Base-by-base conservation (phyloP, 1,140 invertebrate species). In the Anagrus nilaparvatae region DNA sequence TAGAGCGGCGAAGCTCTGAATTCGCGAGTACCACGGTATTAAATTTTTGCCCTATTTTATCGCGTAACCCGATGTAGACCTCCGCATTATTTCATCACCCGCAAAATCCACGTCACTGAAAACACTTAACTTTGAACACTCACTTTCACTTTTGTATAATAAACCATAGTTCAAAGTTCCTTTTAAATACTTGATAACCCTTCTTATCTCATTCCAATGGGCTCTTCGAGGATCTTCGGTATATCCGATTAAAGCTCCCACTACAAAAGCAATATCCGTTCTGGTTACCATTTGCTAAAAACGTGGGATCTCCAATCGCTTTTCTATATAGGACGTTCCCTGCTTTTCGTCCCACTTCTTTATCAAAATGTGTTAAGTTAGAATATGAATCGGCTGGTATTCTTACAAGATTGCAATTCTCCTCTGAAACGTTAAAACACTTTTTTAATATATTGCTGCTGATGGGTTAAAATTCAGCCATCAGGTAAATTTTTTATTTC, bases 381-480 rank as follows among this genome's bases (percentile, higher is more conserved):
- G n/a, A n/a, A n/a, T n/a, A n/a, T 18, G 30, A 21, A 25, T 41
- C 30, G 24, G 20, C 29, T 23, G 38, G 38, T 40, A 23, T 23
- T 14, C 12, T 2, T 23, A 31, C 28, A 13, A n/a, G n/a, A n/a
- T n/a, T n/a, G n/a, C 48, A 50, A 25, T 54, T 55, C 1, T 51
- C 43, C 24, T 65, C 53, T 25, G 55, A n/a, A 36, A 49, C 40
- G 17, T 42, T 53, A 52, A 30, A 50, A 21, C 7, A 41, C 52
- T 44, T 28, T 57, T 25, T 43, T 50, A 27, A 52, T 51, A 21
- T 52, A 43, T 3, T 45, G 41, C 30, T 52, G 40, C 52, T 44
- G 44, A 57, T 56, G 59, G 55, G 69, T n/a, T 30, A 53, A 33
- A 48, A 48, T 31, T 53, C 56, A 40, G 46, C 42, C 49, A 52